phyloP scores from a whole-genome alignment of 2,113 vertebrate genomes.

The Urocolius indicus region DNA sequence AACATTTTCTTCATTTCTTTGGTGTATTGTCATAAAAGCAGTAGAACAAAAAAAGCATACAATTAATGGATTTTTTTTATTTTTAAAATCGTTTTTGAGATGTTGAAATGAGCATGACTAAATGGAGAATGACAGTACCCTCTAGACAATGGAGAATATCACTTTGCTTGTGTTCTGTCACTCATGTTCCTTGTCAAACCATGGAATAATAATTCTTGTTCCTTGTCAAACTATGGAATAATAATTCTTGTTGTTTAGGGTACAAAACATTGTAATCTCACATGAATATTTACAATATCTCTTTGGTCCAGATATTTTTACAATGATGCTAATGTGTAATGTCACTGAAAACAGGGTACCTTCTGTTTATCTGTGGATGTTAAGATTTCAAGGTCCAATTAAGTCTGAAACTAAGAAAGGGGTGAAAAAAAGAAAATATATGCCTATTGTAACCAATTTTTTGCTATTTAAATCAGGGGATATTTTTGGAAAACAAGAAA shows the following conservation, averaged over 20 bases:
- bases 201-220: not conserved
- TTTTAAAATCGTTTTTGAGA: not conserved
- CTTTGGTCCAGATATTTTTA: not conserved
- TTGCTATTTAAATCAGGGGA: not conserved
- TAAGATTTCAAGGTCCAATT: not conserved
- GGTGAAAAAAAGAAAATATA: not conserved
- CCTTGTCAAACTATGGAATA: not conserved
- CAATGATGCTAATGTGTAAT: not conserved
- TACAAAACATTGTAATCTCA: not conserved
- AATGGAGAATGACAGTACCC: not conserved
- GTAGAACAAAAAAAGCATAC: not conserved
- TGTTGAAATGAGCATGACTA: not conserved
- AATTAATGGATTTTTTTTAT: not conserved
- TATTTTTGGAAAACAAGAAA: not conserved
- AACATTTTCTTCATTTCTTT: not conserved
- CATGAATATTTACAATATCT: not conserved
- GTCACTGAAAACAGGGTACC: not conserved
- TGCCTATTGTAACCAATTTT: not conserved
- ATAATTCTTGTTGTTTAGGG: not conserved
- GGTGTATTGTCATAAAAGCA: not conserved
- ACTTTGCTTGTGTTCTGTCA: not conserved
- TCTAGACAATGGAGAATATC: not conserved
- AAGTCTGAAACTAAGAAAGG: not conserved
- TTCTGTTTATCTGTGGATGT: not conserved
- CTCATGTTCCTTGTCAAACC: not conserved